Evolutionary conservation across 23 tunicate genomes (phyloP), one percentile per base, ranked within the genome.

Genomic region (Trididemnum miniatum): DNA sequence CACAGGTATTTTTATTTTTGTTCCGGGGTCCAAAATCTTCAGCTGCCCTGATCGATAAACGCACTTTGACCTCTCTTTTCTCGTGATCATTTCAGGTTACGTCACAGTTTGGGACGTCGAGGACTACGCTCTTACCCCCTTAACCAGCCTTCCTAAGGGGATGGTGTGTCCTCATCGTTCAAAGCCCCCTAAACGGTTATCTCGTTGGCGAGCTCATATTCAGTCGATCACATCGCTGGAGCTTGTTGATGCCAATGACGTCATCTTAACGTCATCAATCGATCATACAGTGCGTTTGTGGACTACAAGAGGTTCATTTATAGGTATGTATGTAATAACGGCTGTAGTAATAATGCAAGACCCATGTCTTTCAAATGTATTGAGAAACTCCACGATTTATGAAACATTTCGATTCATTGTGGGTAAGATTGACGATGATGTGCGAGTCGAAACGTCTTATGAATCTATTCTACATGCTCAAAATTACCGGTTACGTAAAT

Each of bases 281-380:
- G 98, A 95, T 72, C 71, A 78, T 26, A 85, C 98, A 0, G 87
- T 83, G n/a, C 78, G 98, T 35, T 59, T 86, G 72, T 95, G 98
- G 98, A 81, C 91, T 24, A 65, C 59, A 1, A 71, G 52, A 2
- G 91, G 98, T 1, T 82, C 88, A 0, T 95, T 71, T 65, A 65
- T 95, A 20, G 98, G 92, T 78, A 37, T 28, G 54, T 44, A 44
- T 15, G n/a, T n/a, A n/a, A n/a, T n/a, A n/a, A n/a, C n/a, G n/a
- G n/a, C n/a, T n/a, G n/a, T n/a, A n/a, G n/a, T n/a, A n/a, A n/a
- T n/a, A n/a, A n/a, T n/a, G n/a, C n/a, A n/a, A n/a, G n/a, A n/a
- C n/a, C n/a, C n/a, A n/a, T n/a, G n/a, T n/a, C n/a, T n/a, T n/a
- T n/a, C n/a, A n/a, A n/a, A n/a, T n/a, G n/a, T n/a, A n/a, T n/a